Percentiles rank a stretch among this genome's conserved stretches.
Conservation (phyloP, 2,113 vertebrate species). For the Eurystomus gularis region DNA sequence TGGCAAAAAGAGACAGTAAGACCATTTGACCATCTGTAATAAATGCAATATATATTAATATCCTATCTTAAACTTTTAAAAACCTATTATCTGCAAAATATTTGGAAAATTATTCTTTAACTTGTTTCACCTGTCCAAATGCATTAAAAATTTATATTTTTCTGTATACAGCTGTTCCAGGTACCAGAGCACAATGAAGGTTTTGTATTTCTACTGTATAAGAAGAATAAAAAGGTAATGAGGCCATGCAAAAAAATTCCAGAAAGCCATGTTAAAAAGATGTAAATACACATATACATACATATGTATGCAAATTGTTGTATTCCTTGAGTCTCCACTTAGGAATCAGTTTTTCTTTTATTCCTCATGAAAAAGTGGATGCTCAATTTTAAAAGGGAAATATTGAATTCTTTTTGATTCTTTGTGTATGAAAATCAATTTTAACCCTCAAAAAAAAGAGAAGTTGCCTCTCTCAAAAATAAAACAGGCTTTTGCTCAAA, state of each 20-base stretch:
- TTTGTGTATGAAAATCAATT: neutral
- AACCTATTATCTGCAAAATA: neutral
- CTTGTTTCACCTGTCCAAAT: neutral
- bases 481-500: fast-evolving
- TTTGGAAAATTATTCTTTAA: neutral
- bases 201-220: neutral
- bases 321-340: neutral
- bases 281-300: fast-evolving
- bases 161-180: neutral
- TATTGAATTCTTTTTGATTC: neutral
- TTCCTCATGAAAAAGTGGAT: neutral
- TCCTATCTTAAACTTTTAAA: neutral
- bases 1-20: neutral
- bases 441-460: neutral
- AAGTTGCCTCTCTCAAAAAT: neutral
- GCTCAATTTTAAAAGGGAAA: neutral
- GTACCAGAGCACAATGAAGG: neutral
- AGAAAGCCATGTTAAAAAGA: neutral
- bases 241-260: neutral
- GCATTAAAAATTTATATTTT: fast-evolving
- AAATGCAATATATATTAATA: neutral
- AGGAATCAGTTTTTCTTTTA: neutral
- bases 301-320: neutral
- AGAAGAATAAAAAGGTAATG: neutral
- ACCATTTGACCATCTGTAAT: neutral